These are phyloP conservation scores for Trichogramma pretiosum DNA, from an alignment of 1,140 invertebrate genomes.

Conservation along the genomic window DNA sequence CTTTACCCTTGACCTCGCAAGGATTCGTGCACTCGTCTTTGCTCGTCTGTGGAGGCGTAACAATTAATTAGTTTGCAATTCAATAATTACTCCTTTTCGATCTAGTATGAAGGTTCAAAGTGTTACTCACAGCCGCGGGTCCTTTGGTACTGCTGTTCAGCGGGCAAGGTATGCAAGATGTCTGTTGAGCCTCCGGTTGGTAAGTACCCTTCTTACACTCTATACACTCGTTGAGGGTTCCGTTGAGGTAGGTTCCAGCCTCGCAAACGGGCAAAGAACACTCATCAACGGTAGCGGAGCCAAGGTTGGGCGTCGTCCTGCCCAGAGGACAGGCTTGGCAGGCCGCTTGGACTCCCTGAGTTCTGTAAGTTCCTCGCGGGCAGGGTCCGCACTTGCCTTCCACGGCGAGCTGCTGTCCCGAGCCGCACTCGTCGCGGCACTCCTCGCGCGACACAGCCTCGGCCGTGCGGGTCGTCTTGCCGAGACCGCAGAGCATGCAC, in stretches of 20 bases:
- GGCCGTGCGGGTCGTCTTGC: slow-evolving; percentile 84
- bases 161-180: slow-evolving; percentile 78
- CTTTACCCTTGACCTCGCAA: slow-evolving; percentile 74
- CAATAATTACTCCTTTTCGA: too few species aligned
- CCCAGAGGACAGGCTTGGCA: slow-evolving; percentile 83
- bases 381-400: slow-evolving; percentile 90
- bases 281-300: slow-evolving; percentile 76
- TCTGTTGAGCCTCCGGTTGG: slow-evolving; percentile 84
- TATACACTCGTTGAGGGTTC: slow-evolving; percentile 73
- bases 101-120: not conserved
- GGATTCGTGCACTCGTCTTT: slow-evolving; percentile 85
- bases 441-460: slow-evolving; percentile 82
- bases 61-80: not conserved
- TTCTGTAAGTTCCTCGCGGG: slow-evolving; percentile 81
- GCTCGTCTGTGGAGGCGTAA: slow-evolving; percentile 51
- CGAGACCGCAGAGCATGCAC: slow-evolving; percentile 81
- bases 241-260: slow-evolving; percentile 78
- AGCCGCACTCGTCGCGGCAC: slow-evolving; percentile 84
- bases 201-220: slow-evolving; percentile 88
- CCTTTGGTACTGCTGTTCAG: slow-evolving; percentile 85
- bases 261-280: slow-evolving; percentile 84
- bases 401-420: slow-evolving; percentile 76
- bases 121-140: slow-evolving; percentile 61
- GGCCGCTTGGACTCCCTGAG: slow-evolving; percentile 76
- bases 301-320: slow-evolving; percentile 76